Base-by-base conservation (phyloP, 92 coral and sea anemone species). In the Epizoanthus rinbou region DNA sequence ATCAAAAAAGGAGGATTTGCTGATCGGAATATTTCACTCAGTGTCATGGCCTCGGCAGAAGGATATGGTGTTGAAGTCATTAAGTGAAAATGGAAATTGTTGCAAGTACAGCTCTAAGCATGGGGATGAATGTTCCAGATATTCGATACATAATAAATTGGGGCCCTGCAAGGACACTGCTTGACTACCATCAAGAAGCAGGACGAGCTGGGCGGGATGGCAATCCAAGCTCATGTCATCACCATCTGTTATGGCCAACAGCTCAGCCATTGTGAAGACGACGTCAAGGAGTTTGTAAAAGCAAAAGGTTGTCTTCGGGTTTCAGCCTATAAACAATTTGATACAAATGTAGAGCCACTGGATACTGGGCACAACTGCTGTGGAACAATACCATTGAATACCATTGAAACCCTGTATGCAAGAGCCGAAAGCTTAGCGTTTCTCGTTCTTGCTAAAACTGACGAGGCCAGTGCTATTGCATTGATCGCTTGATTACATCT, bases 161-260 rank as follows among this genome's bases (percentile, higher is more conserved):
- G 87, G 87, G 74, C 9, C 87, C 87, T 18, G 57, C 88, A 3
- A 62, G 88, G 14, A 65, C 68, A n/a, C 64, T 76, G 16, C 85
- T 76, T 6, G 88, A 76, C 64, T 66, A 60, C 25, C 88, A 85
- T 72, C 85, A 85, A 57, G 84, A 85, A 56, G 88, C 85, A n/a
- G 88, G 88, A 8, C 45, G 79, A 17, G 88, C 88, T 62, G 80
- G 88, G 4, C 35, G 85, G 11, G 71, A 78, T 85, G 79, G 85
- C 54, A 28, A 28, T 28, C 45, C 45, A 21, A 18, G 57, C 83
- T 2, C 58, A 84, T 84, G 72, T 84, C 21, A 66, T 67, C 11
- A 13, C 28, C 14, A 33, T 71, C 19, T 82, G 19, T 50, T 58
- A 82, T 82, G 86, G 66, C 6, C 86, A 82, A 25, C 86, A 82